Evolutionary conservation across 1,140 invertebrate genomes (phyloP).

Genomic region (Cydia strobilella): DNA sequence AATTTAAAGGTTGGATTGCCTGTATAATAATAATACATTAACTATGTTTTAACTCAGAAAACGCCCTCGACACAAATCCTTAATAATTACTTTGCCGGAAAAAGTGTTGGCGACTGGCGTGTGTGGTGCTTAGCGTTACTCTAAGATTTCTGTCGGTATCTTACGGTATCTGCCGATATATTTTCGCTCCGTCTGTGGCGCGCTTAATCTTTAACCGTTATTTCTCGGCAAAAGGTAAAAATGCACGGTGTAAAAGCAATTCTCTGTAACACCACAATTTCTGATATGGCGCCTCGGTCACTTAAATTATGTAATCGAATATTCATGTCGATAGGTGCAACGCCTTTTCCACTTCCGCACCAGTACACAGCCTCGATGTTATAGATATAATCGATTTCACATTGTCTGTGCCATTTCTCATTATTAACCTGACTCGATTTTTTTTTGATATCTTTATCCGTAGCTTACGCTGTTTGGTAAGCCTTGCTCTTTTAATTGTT

Average conservation of each 20-base stretch:
- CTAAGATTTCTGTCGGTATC: too few species aligned
- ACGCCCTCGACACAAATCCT: not conserved
- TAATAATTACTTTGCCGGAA: not conserved
- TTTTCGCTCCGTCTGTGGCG: too few species aligned
- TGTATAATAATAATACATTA: too few species aligned
- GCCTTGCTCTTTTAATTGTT: not conserved
- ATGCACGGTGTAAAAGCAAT: constrained; percentile 11
- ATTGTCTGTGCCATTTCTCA: constrained; percentile 31
- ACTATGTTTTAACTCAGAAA: not conserved
- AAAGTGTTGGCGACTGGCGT: too few species aligned
- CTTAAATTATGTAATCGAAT: constrained; percentile 65
- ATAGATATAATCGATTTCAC: constrained; percentile 45
- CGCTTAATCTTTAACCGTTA: not conserved
- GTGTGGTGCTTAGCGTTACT: too few species aligned
- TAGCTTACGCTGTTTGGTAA: constrained; percentile 8
- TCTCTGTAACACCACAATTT: constrained; percentile 15
- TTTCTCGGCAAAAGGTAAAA: not conserved
- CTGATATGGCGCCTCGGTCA: constrained; percentile 41
- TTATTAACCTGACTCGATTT: constrained; percentile 32
- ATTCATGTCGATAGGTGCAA: constrained; percentile 55
- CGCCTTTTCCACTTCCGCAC: constrained; percentile 44
- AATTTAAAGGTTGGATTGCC: too few species aligned
- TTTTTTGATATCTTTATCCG: constrained; percentile 21
- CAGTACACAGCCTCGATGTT: constrained; percentile 26
- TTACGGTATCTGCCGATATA: too few species aligned